Percentiles rank a stretch among this genome's conserved stretches.
phyloP scores from a whole-genome alignment of 2,888 invertebrate genomes.

The Apeira syringaria region DNA sequence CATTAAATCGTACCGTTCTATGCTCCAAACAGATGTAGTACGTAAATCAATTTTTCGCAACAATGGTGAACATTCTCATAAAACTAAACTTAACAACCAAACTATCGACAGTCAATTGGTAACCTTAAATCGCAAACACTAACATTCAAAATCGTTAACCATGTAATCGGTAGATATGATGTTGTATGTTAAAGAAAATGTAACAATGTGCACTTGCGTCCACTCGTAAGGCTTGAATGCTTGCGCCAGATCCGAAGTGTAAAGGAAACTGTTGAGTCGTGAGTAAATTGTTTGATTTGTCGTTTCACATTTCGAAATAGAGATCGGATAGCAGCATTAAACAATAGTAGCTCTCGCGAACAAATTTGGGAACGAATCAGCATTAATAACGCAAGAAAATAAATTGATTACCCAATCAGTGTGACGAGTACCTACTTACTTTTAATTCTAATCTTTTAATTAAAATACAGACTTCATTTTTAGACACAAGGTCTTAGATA shows the following conservation, averaged over 20 bases:
- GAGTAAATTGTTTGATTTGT: conserved; percentile 22
- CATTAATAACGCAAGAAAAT: too few species aligned
- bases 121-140: conserved; percentile 23
- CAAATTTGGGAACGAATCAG: too few species aligned
- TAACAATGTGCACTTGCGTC: conserved; percentile 77
- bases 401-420: too few species aligned
- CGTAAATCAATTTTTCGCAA: conserved; percentile 83
- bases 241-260: conserved; percentile 69
- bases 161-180: conserved; percentile 20
- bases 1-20: conserved; percentile 46
- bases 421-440: too few species aligned
- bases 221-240: conserved; percentile 63
- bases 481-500: too few species aligned
- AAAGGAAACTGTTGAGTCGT: conserved; percentile 53
- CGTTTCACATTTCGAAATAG: conserved; percentile 16
- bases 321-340: conserved; percentile 16
- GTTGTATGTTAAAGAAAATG: conserved; percentile 24
- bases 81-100: conserved; percentile 25
- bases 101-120: conserved; percentile 13
- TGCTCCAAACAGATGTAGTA: conserved; percentile 67
- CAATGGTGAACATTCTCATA: conserved; percentile 46
- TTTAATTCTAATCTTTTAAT: too few species aligned
- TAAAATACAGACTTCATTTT: too few species aligned
- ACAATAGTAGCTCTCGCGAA: conserved; percentile 1
- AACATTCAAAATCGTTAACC: conserved; percentile 28